These are phyloP conservation scores for Andrena flavipes DNA, from an alignment of 2,888 invertebrate species.

Conservation along the genomic window DNA sequence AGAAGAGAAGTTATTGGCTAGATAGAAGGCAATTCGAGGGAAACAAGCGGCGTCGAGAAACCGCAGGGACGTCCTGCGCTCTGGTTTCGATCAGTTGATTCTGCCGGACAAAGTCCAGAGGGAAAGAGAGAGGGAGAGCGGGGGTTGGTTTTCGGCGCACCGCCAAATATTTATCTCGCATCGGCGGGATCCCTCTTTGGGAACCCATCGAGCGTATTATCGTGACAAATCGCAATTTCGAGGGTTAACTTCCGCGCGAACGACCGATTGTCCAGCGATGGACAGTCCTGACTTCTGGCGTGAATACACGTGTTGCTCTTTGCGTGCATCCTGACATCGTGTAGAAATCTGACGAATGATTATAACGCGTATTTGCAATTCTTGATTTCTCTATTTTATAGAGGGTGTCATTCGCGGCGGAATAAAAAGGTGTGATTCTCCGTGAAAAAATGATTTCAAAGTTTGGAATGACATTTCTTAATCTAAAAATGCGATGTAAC, in stretches of 20 bases:
- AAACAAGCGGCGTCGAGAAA: conserved; percentile 45
- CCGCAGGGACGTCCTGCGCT: conserved; percentile 49
- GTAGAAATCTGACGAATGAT: no score
- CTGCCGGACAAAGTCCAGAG: conserved; percentile 39
- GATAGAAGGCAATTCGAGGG: conserved; percentile 42
- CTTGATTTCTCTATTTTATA: no score
- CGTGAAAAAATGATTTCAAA: no score
- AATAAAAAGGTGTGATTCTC: no score
- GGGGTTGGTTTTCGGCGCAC: conserved; percentile 56
- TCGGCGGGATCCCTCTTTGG: conserved; percentile 47
- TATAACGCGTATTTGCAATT: no score
- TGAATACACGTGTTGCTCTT: conserved; percentile 23
- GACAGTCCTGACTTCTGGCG: background rate
- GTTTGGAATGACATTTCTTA: no score
- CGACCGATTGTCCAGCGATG: background rate
- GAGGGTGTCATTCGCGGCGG: no score
- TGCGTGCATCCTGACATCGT: no score
- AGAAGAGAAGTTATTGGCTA: conserved; percentile 30
- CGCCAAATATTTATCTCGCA: conserved; percentile 68
- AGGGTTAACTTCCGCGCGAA: conserved; percentile 56
- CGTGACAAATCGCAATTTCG: conserved; percentile 65
- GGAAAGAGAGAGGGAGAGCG: background rate
- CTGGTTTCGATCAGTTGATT: conserved; percentile 62
- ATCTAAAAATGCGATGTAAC: no score
- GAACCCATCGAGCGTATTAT: conserved; percentile 67